These are phyloP conservation scores for Aproaerema taeniolella DNA, from an alignment of 2,888 invertebrate genomes.

Conservation along the genomic window DNA sequence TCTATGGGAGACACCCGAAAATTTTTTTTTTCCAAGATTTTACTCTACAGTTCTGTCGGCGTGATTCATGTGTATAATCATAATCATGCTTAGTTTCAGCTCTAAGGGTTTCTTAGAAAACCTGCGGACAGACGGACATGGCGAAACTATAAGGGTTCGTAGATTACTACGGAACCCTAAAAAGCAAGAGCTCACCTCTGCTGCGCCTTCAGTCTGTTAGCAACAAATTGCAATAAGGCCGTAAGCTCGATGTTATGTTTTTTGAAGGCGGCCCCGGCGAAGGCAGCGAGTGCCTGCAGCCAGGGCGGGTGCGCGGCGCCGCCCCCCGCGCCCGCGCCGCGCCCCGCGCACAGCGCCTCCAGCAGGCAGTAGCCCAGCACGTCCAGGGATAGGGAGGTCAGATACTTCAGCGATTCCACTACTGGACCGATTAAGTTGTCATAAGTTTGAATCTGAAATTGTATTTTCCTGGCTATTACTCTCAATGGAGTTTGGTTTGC, in stretches of 20 bases:
- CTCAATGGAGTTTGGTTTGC: too few relatives aligned
- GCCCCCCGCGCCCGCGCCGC: conserved; percentile 82
- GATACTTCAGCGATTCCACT: conserved; percentile 97
- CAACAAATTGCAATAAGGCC: conserved; percentile 96
- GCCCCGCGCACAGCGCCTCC: conserved; percentile 82
- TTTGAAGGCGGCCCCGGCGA: conserved; percentile 97
- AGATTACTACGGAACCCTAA: too few relatives aligned
- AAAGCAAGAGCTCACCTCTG: conserved; percentile 94
- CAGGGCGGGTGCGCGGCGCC: conserved; percentile 95
- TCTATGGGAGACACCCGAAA: too few relatives aligned
- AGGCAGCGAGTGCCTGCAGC: conserved; percentile 96
- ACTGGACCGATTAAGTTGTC: conserved; percentile 97
- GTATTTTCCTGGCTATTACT: too few relatives aligned
- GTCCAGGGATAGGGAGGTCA: conserved; percentile 96
- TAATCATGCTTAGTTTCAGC: too few relatives aligned
- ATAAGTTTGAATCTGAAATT: conserved; percentile 89
- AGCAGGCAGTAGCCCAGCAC: conserved; percentile 96
- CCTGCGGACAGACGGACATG: too few relatives aligned
- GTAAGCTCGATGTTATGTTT: conserved; percentile 98
- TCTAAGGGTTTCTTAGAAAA: too few relatives aligned
- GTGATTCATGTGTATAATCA: too few relatives aligned
- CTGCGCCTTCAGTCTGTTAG: conserved; percentile 96
- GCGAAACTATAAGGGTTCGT: too few relatives aligned
- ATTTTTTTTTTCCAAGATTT: too few relatives aligned
- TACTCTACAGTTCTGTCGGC: too few relatives aligned